Evolutionary conservation across 2,888 invertebrate species (phyloP), one percentile per base, ranked within the genome.

Genomic region (Platyscelio sp.): DNA sequence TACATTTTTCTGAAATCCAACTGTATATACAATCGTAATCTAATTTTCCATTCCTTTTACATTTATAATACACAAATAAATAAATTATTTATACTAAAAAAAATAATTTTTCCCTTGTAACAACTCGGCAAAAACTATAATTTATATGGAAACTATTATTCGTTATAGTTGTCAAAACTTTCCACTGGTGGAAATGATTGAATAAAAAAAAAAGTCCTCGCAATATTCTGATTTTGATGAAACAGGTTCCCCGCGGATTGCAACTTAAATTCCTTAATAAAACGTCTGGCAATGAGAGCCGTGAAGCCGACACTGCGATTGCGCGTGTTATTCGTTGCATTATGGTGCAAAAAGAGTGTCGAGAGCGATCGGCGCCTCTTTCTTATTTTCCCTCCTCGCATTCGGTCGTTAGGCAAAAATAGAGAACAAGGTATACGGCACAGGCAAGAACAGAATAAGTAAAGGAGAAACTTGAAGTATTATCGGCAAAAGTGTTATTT

Each of bases 231-330:
- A 80, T 74, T 80, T 74, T 58, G 67, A 80, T 80, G 74, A 70
- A 80, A 74, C 60, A 29, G 54, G 22, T 22, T 40, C 51, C 24
- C 51, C 82, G 29, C 78, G 80, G 74, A 83, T 85, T 67, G 77
- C 77, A 87, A 87, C 86, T 86, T 87, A 86, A 89, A 89, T 83
- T 79, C 74, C 27, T 75, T 77, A 85, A 89, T 81, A 89, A 89
- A 89, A 78, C 77, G 82, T 71, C 71, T 26, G 58, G 40, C 79
- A 68, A n/a, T n/a, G 82, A 82, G 76, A 78, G 54, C 40, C 63
- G 60, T 22, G 78, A 63, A 61, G 40, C 65, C 71, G 51, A 18
- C n/a, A n/a, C n/a, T n/a, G 46, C 77, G 49, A 67, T 71, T 54
- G 72, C 49, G 68, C 68, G 61, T 74, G 78, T 83, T 78, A 78